Base-by-base conservation (phyloP, 2,113 vertebrate genomes). In the Noturus placidus region DNA sequence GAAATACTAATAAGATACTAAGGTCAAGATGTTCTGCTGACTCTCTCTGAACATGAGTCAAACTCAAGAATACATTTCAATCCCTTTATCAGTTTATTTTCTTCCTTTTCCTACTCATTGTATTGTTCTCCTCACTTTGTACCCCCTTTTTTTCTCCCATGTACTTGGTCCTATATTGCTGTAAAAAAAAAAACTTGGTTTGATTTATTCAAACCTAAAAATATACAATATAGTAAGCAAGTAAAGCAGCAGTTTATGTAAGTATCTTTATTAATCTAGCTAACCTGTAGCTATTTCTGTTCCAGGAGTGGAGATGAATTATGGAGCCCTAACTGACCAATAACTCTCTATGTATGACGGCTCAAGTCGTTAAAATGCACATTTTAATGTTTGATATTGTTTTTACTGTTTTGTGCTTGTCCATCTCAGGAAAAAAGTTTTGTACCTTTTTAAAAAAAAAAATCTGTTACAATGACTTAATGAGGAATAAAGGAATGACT, bases 401-500 rank as follows among this genome's bases (percentile, higher is more conserved):
- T 89, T 69, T 76, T 33, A 57, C n/a, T 57, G n/a, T 50, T 57
- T 54, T 76, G 25, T 82, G 46, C 50, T 65, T 79, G 85, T 86
- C n/a, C 33, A 19, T 86, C 56, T 81, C 52, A 79, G 61, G 69
- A 80, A 84, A 42, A 83, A 63, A 22, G 17, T 90, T 88, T 88
- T 88, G 50, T 83, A 88, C 79, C 69, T 86, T 90, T 87, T 20
- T 83, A 42, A 86, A 88, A 52, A 10, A 46, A 46, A 46, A n/a
- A n/a, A n/a, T n/a, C 52, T 74, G 59, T 59, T 77, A 82, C 33
- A 85, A 20, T 77, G 74, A 54, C 15, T 20, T 35, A 50, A 87
- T 25, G n/a, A 85, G 17, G 14, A 89, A 82, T 87, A 89, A 89
- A 89, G 30, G 8, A 14, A 59, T 4, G 35, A 50, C 5, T 77